Percentiles rank a stretch among this genome's conserved stretches.
phyloP scores from a whole-genome alignment of 1,140 invertebrate genomes.

The Leptestheria dahalacensis region DNA sequence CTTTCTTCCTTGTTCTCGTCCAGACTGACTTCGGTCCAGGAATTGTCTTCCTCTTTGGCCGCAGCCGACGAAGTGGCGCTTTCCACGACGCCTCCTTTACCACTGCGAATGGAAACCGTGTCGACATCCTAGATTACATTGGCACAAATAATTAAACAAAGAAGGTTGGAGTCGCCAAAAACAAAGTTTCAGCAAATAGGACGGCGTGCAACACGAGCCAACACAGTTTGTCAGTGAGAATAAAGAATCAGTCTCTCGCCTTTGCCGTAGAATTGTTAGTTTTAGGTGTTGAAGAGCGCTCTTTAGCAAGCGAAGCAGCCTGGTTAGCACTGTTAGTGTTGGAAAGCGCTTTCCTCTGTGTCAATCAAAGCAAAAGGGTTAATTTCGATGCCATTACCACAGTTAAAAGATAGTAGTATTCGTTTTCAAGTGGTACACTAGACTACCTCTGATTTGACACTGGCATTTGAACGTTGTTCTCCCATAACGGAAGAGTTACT shows the following conservation, averaged over 20 bases:
- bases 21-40: slow-evolving; percentile 80
- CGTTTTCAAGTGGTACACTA: background rate
- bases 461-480: slow-evolving; percentile 54
- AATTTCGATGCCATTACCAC: background rate
- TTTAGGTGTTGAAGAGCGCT: background rate
- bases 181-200: too few species aligned
- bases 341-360: background rate
- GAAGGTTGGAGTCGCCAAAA: slow-evolving; percentile 16
- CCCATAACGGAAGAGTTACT: slow-evolving; percentile 65
- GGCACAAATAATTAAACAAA: background rate
- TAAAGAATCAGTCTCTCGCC: background rate
- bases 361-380: background rate
- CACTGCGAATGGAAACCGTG: slow-evolving; percentile 1
- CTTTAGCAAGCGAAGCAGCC: background rate
- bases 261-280: background rate
- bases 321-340: background rate
- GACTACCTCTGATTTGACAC: slow-evolving; percentile 23
- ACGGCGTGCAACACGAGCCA: too few species aligned
- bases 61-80: slow-evolving; percentile 19
- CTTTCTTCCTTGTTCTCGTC: slow-evolving; percentile 49
- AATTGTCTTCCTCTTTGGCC: slow-evolving; percentile 47
- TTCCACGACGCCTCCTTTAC: slow-evolving; percentile 13
- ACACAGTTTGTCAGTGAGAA: too few species aligned
- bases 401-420: background rate
- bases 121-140: background rate